Percentiles rank a stretch among this genome's conserved stretches.
phyloP scores from a whole-genome alignment of 2,113 vertebrate species.

The Thryonomys swinderianus region DNA sequence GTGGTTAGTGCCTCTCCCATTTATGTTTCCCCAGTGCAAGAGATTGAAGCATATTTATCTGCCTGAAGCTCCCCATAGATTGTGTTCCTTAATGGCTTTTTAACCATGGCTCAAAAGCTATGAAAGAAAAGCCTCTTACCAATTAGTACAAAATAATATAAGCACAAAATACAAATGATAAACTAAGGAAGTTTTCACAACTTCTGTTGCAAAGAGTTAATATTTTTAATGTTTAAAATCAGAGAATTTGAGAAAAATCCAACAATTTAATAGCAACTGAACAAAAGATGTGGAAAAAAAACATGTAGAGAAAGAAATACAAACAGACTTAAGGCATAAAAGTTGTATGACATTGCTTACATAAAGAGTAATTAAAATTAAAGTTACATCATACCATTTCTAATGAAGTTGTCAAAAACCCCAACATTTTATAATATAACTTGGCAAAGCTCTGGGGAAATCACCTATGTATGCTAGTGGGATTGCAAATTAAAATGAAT shows the following conservation, averaged over 20 bases:
- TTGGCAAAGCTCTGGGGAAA: background rate
- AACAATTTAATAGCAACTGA: background rate
- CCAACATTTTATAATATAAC: background rate
- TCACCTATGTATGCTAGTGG: background rate
- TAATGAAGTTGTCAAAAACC: background rate
- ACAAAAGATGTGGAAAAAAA: background rate
- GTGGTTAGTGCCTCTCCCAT: background rate
- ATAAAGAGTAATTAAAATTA: background rate
- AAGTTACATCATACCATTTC: background rate
- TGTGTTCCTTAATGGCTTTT: background rate
- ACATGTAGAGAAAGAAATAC: background rate
- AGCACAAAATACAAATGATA: background rate
- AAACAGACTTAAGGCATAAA: conserved; percentile 20
- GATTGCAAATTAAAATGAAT: background rate
- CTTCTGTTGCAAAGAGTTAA: background rate
- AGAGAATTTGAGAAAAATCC: background rate
- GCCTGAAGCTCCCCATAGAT: background rate
- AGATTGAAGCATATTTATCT: background rate
- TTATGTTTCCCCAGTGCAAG: background rate
- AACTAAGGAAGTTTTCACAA: conserved; percentile 29
- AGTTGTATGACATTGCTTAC: background rate
- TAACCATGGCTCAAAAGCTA: background rate
- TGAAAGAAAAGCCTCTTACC: background rate
- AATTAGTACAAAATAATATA: background rate
- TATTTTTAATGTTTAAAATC: background rate